phyloP scores from a whole-genome alignment of 2,113 vertebrate genomes.

The Megatriorchis doriae region DNA sequence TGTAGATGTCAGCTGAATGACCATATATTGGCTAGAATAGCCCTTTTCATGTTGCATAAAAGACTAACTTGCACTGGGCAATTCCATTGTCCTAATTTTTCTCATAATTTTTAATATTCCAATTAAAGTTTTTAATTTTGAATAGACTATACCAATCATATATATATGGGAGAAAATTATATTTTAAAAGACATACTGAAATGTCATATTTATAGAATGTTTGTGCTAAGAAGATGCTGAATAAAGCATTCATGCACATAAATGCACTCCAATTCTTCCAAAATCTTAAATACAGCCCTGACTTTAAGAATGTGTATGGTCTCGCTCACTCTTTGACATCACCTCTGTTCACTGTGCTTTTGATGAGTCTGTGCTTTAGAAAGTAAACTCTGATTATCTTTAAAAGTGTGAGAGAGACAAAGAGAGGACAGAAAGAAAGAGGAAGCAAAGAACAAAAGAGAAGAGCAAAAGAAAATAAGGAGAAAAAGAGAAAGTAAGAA shows the following conservation, averaged over 20 bases:
- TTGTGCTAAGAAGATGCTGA: background rate
- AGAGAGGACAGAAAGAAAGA: no score
- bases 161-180: background rate
- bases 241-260: background rate
- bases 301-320: background rate
- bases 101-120: background rate
- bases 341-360: background rate
- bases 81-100: background rate
- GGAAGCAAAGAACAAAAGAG: no score
- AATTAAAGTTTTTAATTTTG: background rate
- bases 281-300: background rate
- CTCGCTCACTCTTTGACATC: background rate
- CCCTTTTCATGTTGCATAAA: background rate
- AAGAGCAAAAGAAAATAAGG: background rate
- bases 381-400: background rate
- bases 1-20: background rate
- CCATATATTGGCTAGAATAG: background rate
- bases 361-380: background rate
- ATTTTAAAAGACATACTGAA: background rate
- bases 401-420: background rate
- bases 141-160: background rate
- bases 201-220: background rate
- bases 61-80: background rate
- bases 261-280: background rate
- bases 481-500: background rate